A percentile compares a stretch with the other conserved stretches of the same genome.
Conservation (phyloP, 2,113 vertebrate genomes). For the Entomyzon cyanotis region DNA sequence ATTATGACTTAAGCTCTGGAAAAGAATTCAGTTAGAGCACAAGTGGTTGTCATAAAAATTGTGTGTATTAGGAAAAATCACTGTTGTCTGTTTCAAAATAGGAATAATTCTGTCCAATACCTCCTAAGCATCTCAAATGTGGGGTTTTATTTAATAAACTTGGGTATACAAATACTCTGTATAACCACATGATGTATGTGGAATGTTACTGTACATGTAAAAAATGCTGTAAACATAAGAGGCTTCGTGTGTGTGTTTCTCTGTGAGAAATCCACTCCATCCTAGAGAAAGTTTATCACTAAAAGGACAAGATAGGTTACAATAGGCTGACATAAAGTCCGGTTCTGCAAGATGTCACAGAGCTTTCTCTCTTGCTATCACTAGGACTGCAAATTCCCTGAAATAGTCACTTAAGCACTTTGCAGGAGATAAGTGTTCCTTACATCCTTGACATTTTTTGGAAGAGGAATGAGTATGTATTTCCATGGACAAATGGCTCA, state of each 20-base stretch:
- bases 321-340: not conserved
- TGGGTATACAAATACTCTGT: not conserved
- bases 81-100: conserved; percentile 29
- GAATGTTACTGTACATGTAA: not conserved
- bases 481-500: not conserved
- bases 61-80: not conserved
- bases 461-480: not conserved
- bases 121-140: not conserved
- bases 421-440: not conserved
- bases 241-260: not conserved
- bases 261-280: not conserved
- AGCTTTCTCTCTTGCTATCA: not conserved
- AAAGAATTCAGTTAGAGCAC: conserved; percentile 11
- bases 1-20: conserved; percentile 19
- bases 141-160: conserved; percentile 5
- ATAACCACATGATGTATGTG: not conserved
- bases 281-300: not conserved
- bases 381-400: not conserved
- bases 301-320: not conserved
- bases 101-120: not conserved
- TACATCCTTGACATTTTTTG: not conserved
- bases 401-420: not conserved
- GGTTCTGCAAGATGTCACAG: not conserved
- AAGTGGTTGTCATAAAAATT: conserved; percentile 41
- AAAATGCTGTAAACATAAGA: not conserved